A percentile compares a stretch with the other conserved stretches of the same genome.
phyloP scores from a whole-genome alignment of 2,113 vertebrate genomes.

The Eclectus roratus region DNA sequence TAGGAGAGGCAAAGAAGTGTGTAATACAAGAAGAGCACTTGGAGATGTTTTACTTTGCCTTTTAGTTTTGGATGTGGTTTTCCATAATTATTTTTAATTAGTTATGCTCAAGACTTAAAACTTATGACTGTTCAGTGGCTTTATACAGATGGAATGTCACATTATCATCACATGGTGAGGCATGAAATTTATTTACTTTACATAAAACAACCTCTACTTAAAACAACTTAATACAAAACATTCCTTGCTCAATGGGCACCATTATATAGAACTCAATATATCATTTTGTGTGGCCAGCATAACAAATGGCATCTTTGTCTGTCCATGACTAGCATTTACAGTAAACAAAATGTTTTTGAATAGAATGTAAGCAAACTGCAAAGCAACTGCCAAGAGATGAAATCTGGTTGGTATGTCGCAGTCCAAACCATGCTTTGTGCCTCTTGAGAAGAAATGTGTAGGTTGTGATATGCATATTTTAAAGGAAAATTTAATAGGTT shows the following conservation, averaged over 20 bases:
- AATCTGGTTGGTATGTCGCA: slow-evolving; percentile 67
- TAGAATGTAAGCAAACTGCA: slow-evolving; percentile 77
- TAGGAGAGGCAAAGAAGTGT: neutral
- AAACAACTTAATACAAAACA: slow-evolving; percentile 82
- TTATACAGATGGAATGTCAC: slow-evolving; percentile 86
- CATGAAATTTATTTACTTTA: slow-evolving; percentile 92
- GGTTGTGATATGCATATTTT: slow-evolving; percentile 50
- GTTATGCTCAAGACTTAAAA: slow-evolving; percentile 80
- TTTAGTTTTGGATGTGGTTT: slow-evolving; percentile 84
- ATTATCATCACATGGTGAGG: slow-evolving; percentile 92
- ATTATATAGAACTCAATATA: slow-evolving; percentile 67
- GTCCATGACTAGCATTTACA: slow-evolving; percentile 76
- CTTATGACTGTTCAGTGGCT: slow-evolving; percentile 79
- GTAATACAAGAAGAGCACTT: neutral
- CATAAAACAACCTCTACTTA: slow-evolving; percentile 80
- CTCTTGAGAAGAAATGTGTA: slow-evolving; percentile 38
- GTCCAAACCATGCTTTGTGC: slow-evolving; percentile 65
- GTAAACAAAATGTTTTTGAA: slow-evolving; percentile 94
- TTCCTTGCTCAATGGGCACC: slow-evolving; percentile 75
- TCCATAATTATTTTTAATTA: slow-evolving; percentile 92
- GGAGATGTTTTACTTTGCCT: slow-evolving; percentile 17
- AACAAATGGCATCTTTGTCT: slow-evolving; percentile 81
- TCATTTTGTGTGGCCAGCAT: slow-evolving; percentile 66
- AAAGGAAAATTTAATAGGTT: neutral
- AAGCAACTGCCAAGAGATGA: slow-evolving; percentile 75